These are phyloP conservation scores for Lepisosteus oculatus DNA, from an alignment of 2,113 vertebrate species.

Conservation along the genomic window DNA sequence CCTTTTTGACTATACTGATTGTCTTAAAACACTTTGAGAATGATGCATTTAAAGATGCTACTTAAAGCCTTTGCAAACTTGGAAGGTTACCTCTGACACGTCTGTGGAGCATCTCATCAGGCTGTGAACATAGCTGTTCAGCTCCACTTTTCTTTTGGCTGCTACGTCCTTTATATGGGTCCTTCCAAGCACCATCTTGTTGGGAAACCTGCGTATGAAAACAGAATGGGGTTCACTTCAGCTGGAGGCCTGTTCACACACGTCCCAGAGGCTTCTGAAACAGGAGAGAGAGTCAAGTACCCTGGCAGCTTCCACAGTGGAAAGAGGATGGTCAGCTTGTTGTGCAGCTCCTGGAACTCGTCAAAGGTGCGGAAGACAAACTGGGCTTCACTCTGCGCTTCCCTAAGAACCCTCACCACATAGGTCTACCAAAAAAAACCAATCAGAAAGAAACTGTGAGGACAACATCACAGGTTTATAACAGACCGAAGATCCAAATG, in stretches of 20 bases:
- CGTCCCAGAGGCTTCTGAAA: slow-evolving; percentile 75
- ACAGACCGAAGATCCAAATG: no score
- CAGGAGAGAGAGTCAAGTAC: slow-evolving; percentile 68
- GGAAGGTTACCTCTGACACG: slow-evolving; percentile 81
- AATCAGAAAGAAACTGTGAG: neutral
- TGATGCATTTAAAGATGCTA: neutral
- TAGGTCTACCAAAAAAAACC: slow-evolving; percentile 74
- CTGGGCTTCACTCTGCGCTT: slow-evolving; percentile 81
- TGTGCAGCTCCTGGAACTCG: slow-evolving; percentile 97
- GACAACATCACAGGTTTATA: no score
- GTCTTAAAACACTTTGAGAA: no score
- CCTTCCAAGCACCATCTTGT: slow-evolving; percentile 91
- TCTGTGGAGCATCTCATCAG: slow-evolving; percentile 87
- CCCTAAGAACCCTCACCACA: slow-evolving; percentile 85
- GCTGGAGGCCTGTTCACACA: slow-evolving; percentile 47
- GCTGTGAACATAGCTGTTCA: slow-evolving; percentile 91
- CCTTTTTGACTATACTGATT: neutral
- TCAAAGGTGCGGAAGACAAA: slow-evolving; percentile 98
- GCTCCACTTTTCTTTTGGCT: slow-evolving; percentile 90
- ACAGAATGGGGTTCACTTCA: neutral
- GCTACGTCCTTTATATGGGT: slow-evolving; percentile 97
- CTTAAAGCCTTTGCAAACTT: slow-evolving; percentile 1
- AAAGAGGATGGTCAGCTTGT: slow-evolving; percentile 91
- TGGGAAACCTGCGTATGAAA: slow-evolving; percentile 76
- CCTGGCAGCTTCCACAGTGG: slow-evolving; percentile 95